Conservation (phyloP, 2,113 vertebrate species). For the Spermophilus dauricus region DNA sequence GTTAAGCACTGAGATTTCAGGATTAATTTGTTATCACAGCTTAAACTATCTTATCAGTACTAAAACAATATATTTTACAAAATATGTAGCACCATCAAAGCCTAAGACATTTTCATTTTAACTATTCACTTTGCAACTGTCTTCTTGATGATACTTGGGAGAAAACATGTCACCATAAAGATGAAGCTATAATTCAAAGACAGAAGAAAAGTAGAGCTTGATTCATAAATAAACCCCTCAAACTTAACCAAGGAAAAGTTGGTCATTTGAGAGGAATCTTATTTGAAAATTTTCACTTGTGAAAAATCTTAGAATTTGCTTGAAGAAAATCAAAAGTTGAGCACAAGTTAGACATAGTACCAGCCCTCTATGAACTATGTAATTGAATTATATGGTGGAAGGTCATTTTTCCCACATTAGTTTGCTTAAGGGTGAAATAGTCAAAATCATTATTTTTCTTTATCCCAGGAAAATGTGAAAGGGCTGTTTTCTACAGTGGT, state of each 20-base stretch:
- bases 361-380: neutral
- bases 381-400: neutral
- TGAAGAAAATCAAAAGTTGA: neutral
- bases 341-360: neutral
- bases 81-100: neutral
- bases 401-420: neutral
- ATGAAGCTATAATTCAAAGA: neutral
- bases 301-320: constrained; percentile 1
- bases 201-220: neutral
- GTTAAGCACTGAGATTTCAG: neutral
- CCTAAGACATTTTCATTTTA: constrained; percentile 2
- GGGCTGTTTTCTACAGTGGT: neutral
- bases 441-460: neutral
- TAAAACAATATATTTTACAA: constrained; percentile 21
- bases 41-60: constrained; percentile 9
- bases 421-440: neutral
- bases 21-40: neutral
- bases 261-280: neutral
- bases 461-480: neutral
- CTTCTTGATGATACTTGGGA: neutral
- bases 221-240: constrained; percentile 4
- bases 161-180: neutral
- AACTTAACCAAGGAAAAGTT: neutral
- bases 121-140: neutral
- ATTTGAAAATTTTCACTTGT: constrained; percentile 22